These are phyloP conservation scores for Limanda limanda DNA, from an alignment of 2,113 vertebrate species.

Conservation along the genomic window DNA sequence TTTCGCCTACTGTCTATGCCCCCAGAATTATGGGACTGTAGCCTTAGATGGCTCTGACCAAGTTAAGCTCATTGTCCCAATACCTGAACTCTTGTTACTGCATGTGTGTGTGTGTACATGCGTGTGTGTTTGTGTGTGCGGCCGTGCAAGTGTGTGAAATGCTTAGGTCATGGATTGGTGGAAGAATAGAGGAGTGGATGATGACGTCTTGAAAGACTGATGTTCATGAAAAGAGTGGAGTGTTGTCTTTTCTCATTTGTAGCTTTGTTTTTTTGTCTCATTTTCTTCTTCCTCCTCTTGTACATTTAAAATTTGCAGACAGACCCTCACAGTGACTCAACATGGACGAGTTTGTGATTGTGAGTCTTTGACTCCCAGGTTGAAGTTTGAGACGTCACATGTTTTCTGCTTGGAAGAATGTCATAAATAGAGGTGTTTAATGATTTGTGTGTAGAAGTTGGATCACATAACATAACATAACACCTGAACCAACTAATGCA, in stretches of 20 bases:
- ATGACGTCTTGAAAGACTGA: conserved; percentile 77
- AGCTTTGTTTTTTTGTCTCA: conserved; percentile 21
- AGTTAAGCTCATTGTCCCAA: conserved; percentile 24
- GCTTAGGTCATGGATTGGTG: background rate
- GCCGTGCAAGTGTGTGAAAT: background rate
- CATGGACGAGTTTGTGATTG: background rate
- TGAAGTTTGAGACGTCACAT: background rate
- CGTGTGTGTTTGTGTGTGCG: background rate
- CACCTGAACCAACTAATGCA: background rate
- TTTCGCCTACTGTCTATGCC: too few species aligned
- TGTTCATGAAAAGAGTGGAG: conserved; percentile 56
- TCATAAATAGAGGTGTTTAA: background rate
- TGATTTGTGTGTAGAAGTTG: background rate
- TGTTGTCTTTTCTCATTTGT: conserved; percentile 1
- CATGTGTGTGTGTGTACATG: background rate
- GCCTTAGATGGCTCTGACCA: background rate
- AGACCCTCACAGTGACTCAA: background rate
- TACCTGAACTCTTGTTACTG: background rate
- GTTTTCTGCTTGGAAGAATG: background rate
- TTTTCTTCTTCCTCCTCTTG: conserved; percentile 12
- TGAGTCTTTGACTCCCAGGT: background rate
- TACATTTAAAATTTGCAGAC: background rate
- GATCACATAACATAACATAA: background rate
- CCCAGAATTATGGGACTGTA: background rate
- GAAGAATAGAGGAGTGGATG: conserved; percentile 44